Conservation (phyloP, 2,888 invertebrate species). For the Meloe dianella region DNA sequence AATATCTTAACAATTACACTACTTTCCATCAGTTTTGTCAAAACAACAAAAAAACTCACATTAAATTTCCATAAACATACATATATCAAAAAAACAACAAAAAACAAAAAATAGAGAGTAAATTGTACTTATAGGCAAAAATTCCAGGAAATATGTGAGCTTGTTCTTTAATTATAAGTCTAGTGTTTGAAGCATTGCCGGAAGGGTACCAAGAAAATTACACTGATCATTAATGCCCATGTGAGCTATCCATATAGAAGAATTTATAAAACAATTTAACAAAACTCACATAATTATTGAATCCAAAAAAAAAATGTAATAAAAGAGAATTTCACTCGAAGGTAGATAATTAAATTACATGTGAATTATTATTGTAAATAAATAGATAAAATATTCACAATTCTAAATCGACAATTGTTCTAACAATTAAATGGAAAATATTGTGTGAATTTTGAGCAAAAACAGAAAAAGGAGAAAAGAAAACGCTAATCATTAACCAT, state of each 20-base stretch:
- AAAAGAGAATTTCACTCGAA: not conserved
- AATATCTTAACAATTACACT: not conserved
- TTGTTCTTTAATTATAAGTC: conserved; percentile 4
- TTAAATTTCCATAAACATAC: no score
- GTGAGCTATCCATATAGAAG: not conserved
- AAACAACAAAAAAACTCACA: no score
- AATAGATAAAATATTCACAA: not conserved
- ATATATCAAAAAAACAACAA: no score
- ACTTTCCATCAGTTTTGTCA: not conserved
- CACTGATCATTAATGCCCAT: not conserved
- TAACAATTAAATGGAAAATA: not conserved
- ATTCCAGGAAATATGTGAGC: conserved; percentile 2
- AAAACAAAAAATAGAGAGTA: not conserved
- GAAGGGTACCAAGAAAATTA: not conserved
- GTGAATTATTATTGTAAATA: not conserved
- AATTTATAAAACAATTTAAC: conserved; percentile 7
- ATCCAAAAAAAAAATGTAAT: not conserved
- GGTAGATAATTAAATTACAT: not conserved
- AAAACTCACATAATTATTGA: not conserved
- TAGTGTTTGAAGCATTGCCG: conserved; percentile 4
- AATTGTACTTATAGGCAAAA: not conserved
- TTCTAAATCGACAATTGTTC: not conserved
- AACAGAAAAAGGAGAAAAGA: no score
- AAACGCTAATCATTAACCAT: not conserved
- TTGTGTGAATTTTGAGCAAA: not conserved